Percentiles rank a stretch among this genome's conserved stretches.
These are phyloP conservation scores for Macaria notata DNA, from an alignment of 2,888 invertebrate species.

Conservation along the genomic window DNA sequence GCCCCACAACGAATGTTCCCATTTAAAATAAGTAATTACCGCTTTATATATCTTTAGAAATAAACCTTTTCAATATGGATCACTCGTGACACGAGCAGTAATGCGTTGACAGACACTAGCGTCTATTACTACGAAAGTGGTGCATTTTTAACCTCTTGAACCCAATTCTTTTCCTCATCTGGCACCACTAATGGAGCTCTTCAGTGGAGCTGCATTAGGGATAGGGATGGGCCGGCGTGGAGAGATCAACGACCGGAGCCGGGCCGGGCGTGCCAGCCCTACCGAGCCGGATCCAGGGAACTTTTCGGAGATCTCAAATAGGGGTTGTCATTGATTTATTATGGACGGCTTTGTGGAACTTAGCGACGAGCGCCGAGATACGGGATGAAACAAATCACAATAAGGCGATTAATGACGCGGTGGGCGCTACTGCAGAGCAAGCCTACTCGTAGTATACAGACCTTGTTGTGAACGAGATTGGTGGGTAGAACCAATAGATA, in stretches of 20 bases:
- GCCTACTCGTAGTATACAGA: background rate
- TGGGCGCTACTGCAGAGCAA: conserved; percentile 5
- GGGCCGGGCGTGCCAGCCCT: conserved; percentile 18
- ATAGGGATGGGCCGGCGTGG: conserved; percentile 34
- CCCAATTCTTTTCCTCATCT: conserved; percentile 5
- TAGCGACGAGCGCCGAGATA: conserved; percentile 27
- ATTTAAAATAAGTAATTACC: no score
- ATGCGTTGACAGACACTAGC: no score
- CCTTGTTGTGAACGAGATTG: background rate
- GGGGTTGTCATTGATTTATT: conserved; percentile 54
- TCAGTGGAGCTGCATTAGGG: conserved; percentile 34
- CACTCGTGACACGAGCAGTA: no score
- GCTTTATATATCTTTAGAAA: no score
- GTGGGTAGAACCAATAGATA: background rate
- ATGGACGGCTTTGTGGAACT: conserved; percentile 36
- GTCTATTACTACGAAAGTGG: no score
- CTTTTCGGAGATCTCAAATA: conserved; percentile 50
- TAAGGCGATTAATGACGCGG: conserved; percentile 25
- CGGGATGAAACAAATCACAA: conserved; percentile 34
- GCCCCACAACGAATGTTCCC: no score
- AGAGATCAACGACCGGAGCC: conserved; percentile 56
- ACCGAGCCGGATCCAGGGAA: conserved; percentile 21
- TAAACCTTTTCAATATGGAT: no score
- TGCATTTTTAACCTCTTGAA: conserved; percentile 4
- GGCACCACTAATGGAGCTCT: conserved; percentile 24